Percentiles rank a stretch among this genome's conserved stretches.
phyloP scores from a whole-genome alignment of 1,140 invertebrate species.

The Trialeurodes vaporariorum region DNA sequence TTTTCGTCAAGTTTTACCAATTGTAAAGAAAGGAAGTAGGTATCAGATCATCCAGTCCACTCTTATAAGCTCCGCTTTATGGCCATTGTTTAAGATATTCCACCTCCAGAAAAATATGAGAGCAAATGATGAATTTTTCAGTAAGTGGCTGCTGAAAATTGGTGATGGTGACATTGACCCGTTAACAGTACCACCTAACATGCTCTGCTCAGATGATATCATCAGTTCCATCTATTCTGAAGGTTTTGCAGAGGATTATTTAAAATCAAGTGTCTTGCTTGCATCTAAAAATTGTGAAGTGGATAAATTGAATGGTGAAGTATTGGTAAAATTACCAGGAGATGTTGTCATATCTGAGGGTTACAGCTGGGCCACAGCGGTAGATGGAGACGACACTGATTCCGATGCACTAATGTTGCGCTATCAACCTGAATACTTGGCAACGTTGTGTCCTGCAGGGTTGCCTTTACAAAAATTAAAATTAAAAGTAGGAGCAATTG shows the following conservation, averaged over 20 bases:
- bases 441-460: not conserved
- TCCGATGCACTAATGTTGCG: not conserved
- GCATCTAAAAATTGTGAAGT: not conserved
- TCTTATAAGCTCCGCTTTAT: not conserved
- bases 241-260: not conserved
- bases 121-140: not conserved
- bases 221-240: not conserved
- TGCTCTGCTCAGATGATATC: not conserved
- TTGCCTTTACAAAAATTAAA: not conserved
- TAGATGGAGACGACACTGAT: not conserved
- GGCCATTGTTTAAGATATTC: conserved; percentile 6
- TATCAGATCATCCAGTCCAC: not conserved
- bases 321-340: not conserved
- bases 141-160: not conserved
- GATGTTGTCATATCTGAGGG: not conserved
- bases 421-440: not conserved
- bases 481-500: not conserved
- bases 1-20: conserved; percentile 10
- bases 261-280: not conserved
- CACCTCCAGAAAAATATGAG: not conserved
- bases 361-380: not conserved
- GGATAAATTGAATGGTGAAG: not conserved
- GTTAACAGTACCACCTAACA: not conserved
- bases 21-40: conserved; percentile 2
- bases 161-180: not conserved